Conservation (phyloP, 2,888 invertebrate species). For the Noctuana brunneofusca region DNA sequence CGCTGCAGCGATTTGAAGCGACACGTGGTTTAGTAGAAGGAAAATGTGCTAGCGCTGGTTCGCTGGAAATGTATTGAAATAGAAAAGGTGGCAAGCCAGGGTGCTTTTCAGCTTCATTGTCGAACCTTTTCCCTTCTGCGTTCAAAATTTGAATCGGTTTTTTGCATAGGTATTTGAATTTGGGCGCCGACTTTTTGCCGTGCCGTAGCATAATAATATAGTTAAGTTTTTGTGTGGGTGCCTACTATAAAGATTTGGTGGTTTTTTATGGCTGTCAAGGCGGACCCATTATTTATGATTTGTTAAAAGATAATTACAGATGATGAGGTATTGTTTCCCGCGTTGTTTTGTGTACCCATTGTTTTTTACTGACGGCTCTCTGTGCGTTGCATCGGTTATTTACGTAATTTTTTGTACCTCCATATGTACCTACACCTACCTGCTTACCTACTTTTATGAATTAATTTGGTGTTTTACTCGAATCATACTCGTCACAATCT, state of each 20-base stretch:
- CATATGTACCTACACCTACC: background rate
- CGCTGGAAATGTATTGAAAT: slow-evolving; percentile 42
- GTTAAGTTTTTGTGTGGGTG: slow-evolving; percentile 54
- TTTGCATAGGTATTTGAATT: slow-evolving; percentile 66
- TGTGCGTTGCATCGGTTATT: slow-evolving; percentile 7
- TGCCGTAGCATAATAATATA: slow-evolving; percentile 53
- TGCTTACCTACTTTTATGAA: background rate
- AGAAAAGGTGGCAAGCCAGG: slow-evolving; percentile 58
- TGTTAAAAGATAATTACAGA: slow-evolving; percentile 69
- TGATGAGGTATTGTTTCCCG: slow-evolving; percentile 48
- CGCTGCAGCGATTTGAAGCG: slow-evolving; percentile 53
- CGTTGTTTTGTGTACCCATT: slow-evolving; percentile 43
- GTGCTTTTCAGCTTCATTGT: slow-evolving; percentile 72
- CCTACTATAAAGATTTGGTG: slow-evolving; percentile 49
- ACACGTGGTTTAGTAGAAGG: slow-evolving; percentile 44
- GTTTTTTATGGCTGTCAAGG: slow-evolving; percentile 64
- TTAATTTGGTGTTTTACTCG: background rate
- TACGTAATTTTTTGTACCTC: slow-evolving; percentile 15
- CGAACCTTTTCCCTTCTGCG: slow-evolving; percentile 46
- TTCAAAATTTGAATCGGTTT: slow-evolving; percentile 38
- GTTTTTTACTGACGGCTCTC: slow-evolving; percentile 35
- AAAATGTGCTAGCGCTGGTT: slow-evolving; percentile 53
- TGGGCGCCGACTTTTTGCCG: slow-evolving; percentile 50
- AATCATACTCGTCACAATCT: too few species aligned
- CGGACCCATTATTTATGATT: slow-evolving; percentile 71